phyloP scores from a whole-genome alignment of 2,797 vertebrate species.

The Psittacula derbiana region DNA sequence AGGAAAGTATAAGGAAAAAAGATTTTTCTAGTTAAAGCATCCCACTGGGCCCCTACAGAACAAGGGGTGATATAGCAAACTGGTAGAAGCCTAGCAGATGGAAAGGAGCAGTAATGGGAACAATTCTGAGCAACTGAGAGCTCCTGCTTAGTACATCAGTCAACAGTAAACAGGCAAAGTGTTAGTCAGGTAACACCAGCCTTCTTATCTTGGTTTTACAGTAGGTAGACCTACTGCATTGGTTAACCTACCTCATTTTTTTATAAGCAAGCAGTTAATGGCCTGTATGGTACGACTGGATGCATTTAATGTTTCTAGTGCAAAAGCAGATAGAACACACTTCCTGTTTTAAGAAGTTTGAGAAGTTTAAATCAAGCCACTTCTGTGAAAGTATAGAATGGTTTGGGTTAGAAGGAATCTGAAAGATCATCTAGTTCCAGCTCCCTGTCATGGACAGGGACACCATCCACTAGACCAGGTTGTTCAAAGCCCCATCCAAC shows the following conservation, averaged over 20 bases:
- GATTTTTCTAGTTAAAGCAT: not conserved
- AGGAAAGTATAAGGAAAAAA: not conserved
- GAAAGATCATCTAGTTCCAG: not conserved
- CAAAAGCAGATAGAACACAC: not conserved
- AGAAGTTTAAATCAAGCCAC: not conserved
- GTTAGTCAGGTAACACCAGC: not conserved
- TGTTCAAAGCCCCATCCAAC: not conserved
- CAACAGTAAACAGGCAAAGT: not conserved
- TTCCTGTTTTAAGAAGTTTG: not conserved
- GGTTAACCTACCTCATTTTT: not conserved
- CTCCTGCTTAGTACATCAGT: not conserved
- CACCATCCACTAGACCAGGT: not conserved
- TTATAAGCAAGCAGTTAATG: not conserved
- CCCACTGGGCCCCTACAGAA: not conserved
- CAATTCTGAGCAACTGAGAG: not conserved
- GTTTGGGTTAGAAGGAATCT: not conserved
- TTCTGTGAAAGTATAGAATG: not conserved
- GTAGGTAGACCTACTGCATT: not conserved
- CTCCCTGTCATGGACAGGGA: not conserved
- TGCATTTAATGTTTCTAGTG: not conserved
- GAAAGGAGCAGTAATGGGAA: not conserved
- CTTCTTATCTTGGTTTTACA: not conserved
- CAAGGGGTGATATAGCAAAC: not conserved
- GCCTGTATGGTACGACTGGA: not conserved
- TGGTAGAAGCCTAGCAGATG: not conserved